Conservation (phyloP, 2,113 vertebrate genomes). For the Limnothrissa miodon region DNA sequence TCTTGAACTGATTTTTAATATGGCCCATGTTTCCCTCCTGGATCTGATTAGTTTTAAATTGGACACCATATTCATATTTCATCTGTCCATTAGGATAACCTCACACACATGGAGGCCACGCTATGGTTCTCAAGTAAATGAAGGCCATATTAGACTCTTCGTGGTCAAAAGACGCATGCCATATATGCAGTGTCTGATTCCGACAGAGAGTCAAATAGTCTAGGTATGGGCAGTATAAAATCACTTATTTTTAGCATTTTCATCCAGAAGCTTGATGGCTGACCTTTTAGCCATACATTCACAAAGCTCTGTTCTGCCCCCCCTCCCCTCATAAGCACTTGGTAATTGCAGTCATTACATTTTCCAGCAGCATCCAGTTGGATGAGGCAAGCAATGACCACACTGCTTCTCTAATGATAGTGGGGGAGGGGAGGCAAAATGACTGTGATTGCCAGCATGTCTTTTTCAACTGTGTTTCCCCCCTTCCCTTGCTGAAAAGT, state of each 20-base stretch:
- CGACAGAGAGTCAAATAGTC: neutral
- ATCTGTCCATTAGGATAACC: neutral
- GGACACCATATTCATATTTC: neutral
- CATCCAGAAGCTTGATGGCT: neutral
- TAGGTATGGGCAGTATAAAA: neutral
- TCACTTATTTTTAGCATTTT: neutral
- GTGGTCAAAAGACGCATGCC: neutral
- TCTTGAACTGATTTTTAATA: conserved; percentile 54
- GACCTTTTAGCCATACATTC: conserved; percentile 35
- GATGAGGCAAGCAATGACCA: conserved; percentile 46
- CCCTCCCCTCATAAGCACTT: conserved; percentile 39
- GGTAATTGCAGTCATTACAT: conserved; percentile 51
- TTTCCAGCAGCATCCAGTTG: conserved; percentile 44
- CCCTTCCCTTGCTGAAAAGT: conserved; percentile 29
- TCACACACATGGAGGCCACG: neutral
- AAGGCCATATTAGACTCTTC: neutral
- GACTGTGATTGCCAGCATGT: conserved; percentile 33
- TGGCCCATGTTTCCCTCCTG: conserved; percentile 39
- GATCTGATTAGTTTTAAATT: conserved; percentile 36
- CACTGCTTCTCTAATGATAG: conserved; percentile 37
- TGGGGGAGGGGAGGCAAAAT: neutral
- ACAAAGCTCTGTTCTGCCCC: conserved; percentile 36
- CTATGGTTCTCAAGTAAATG: neutral
- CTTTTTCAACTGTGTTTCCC: no score
- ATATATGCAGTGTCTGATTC: neutral